Conservation (phyloP, 92 coral and sea anemone species). For the Epizoanthus ramosus region DNA sequence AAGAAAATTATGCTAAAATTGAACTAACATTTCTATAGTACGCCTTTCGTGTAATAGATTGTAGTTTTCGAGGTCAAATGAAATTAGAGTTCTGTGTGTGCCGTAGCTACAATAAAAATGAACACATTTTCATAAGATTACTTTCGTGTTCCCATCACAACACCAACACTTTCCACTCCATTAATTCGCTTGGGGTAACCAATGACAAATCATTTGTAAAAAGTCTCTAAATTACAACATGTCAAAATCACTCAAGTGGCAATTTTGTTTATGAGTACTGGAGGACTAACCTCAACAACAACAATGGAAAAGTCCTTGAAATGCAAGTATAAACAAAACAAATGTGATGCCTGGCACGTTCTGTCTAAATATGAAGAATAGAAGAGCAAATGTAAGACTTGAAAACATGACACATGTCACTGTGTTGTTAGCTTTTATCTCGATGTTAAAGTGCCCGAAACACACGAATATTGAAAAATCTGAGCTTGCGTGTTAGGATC, state of each 20-base stretch:
- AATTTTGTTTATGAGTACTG: not conserved
- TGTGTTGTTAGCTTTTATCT: not conserved
- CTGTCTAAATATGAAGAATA: conserved; percentile 19
- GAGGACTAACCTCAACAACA: too few relatives aligned
- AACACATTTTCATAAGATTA: not conserved
- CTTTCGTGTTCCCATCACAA: conserved; percentile 24
- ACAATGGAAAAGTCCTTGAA: not conserved
- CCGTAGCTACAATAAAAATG: not conserved
- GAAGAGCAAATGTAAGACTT: not conserved
- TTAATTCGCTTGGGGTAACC: conserved; percentile 7
- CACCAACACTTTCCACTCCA: conserved; percentile 12
- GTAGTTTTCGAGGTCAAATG: not conserved
- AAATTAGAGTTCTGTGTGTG: not conserved
- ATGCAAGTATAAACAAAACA: not conserved
- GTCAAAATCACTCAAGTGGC: not conserved
- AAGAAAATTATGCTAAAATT: not conserved
- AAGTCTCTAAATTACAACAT: not conserved
- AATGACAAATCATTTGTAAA: not conserved
- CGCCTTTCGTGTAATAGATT: not conserved
- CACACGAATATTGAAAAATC: not conserved
- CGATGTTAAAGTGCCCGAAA: not conserved
- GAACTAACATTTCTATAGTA: not conserved
- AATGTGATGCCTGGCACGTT: not conserved
- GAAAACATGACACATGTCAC: too few relatives aligned
- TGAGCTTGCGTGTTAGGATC: not conserved